A percentile compares a stretch with the other conserved stretches of the same genome.
Conservation (phyloP, 1,140 invertebrate species). For the Uloborus diversus region DNA sequence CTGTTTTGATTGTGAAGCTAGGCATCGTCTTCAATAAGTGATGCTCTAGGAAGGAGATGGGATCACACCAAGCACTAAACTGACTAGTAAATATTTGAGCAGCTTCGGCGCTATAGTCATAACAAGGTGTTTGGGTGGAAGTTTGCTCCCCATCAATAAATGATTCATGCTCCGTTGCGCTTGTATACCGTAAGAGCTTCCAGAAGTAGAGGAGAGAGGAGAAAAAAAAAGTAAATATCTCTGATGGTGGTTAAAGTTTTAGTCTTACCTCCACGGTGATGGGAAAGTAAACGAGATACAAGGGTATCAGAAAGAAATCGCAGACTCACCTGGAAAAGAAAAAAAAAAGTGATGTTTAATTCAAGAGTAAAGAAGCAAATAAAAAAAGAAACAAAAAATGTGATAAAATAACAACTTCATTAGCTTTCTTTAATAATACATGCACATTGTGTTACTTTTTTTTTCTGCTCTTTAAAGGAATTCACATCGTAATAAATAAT, state of each 20-base stretch:
- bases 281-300: slow-evolving; percentile 42
- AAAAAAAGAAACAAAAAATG: too few relatives aligned
- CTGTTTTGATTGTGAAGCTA: slow-evolving; percentile 39
- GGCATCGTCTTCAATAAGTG: slow-evolving; percentile 53
- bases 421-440: too few relatives aligned
- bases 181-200: not conserved
- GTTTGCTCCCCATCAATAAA: slow-evolving; percentile 52
- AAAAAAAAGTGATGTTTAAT: not conserved
- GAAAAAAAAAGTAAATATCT: slow-evolving; percentile 43
- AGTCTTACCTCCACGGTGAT: slow-evolving; percentile 44
- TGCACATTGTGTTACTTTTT: too few relatives aligned
- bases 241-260: slow-evolving; percentile 51
- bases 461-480: too few relatives aligned
- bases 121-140: slow-evolving; percentile 38
- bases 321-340: not conserved
- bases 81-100: slow-evolving; percentile 50
- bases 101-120: slow-evolving; percentile 50
- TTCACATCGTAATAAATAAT: too few relatives aligned
- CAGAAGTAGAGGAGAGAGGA: not conserved
- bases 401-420: too few relatives aligned
- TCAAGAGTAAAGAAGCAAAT: too few relatives aligned
- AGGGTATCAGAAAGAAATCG: not conserved
- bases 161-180: slow-evolving; percentile 38
- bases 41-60: slow-evolving; percentile 32
- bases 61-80: slow-evolving; percentile 51